Percentiles rank a stretch among this genome's conserved stretches.
Conservation (phyloP, 1,140 invertebrate species). For the Trichonephila clavata region DNA sequence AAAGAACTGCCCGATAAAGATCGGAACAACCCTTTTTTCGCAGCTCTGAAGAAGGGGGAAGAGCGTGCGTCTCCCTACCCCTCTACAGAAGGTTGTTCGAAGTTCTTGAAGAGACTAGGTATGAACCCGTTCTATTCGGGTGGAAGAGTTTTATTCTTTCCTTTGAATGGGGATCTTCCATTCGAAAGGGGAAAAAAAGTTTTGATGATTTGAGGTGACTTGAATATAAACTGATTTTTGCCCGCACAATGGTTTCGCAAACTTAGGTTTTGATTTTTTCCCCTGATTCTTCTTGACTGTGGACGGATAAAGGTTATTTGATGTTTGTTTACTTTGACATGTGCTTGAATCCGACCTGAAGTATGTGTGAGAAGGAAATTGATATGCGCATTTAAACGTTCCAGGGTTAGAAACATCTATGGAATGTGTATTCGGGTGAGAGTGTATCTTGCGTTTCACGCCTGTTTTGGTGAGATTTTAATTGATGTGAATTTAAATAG, state of each 20-base stretch:
- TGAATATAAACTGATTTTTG: slow-evolving; percentile 22
- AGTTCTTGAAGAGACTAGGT: slow-evolving; percentile 6
- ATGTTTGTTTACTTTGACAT: background rate
- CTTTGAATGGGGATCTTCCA: background rate
- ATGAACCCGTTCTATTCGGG: slow-evolving; percentile 18
- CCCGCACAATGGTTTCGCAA: background rate
- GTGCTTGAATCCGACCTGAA: background rate
- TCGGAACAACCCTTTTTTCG: slow-evolving; percentile 70
- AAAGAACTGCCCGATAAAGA: slow-evolving; percentile 65
- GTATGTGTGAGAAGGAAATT: background rate
- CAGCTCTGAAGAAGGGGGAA: slow-evolving; percentile 24
- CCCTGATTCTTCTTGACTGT: background rate
- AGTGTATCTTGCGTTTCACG: no score
- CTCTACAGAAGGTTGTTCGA: background rate
- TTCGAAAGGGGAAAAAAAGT: background rate
- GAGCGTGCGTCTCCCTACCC: slow-evolving; percentile 13
- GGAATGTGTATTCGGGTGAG: no score
- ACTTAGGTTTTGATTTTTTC: background rate
- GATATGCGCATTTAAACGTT: background rate
- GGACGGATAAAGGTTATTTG: background rate
- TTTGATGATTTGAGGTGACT: slow-evolving; percentile 12
- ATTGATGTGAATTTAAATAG: no score
- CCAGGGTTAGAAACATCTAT: no score
- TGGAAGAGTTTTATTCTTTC: background rate
- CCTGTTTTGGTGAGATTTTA: no score